Percentiles rank a stretch among this genome's conserved stretches.
Evolutionary conservation across 1,140 invertebrate species (phyloP).

Genomic region (Drosophila tani): DNA sequence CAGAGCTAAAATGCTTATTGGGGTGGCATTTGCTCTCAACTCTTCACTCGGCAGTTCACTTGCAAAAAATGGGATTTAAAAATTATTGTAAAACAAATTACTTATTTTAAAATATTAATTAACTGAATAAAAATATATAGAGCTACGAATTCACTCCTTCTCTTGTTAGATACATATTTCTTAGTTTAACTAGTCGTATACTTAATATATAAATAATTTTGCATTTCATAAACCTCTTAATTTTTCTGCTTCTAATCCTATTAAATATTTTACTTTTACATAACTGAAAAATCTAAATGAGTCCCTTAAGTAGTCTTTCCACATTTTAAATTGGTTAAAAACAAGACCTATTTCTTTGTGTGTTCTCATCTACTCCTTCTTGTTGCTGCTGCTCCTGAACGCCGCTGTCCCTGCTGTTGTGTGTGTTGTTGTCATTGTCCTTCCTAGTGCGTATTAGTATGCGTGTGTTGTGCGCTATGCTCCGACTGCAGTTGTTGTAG

Average conservation of each 20-base stretch:
- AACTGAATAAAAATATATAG: neutral
- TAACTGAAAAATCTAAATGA: no score
- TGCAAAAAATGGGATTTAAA: conserved; percentile 6
- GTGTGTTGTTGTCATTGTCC: conserved; percentile 56
- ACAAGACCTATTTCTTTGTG: neutral
- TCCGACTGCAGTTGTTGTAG: conserved; percentile 58
- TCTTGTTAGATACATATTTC: neutral
- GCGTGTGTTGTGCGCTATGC: conserved; percentile 18
- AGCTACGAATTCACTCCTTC: neutral
- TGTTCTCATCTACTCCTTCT: conserved; percentile 35
- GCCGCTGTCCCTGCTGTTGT: conserved; percentile 11
- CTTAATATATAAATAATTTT: neutral
- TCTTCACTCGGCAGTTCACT: conserved; percentile 15
- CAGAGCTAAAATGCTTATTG: conserved; percentile 76
- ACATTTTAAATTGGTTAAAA: no score
- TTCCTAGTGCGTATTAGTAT: conserved; percentile 57
- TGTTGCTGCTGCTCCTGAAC: conserved; percentile 41
- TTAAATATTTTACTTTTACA: neutral
- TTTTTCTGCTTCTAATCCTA: neutral
- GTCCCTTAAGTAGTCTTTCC: neutral
- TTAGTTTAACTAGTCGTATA: conserved; percentile 6
- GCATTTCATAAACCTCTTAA: no score
- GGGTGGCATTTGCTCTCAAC: conserved; percentile 68
- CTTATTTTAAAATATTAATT: no score
- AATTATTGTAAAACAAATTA: no score